Evolutionary conservation across 2,797 vertebrate genomes (phyloP).

Genomic region (Scyliorhinus canicula): DNA sequence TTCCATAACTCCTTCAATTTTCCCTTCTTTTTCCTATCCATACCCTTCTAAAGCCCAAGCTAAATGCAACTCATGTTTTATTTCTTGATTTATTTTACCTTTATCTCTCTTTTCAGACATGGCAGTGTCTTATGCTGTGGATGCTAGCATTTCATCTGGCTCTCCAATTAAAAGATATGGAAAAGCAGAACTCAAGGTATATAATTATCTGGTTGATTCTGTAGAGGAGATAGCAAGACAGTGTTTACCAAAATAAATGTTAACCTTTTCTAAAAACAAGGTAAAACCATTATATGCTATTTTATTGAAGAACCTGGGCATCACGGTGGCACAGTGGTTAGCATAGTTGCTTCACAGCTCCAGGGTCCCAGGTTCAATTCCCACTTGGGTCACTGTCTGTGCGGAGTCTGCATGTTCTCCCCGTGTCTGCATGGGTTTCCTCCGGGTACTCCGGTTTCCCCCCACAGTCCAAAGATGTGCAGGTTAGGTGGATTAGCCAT

Average conservation of each 20-base stretch:
- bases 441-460: too few relatives aligned
- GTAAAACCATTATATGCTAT: background rate
- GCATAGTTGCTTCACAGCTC: too few relatives aligned
- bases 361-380: too few relatives aligned
- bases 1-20: background rate
- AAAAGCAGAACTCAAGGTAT: background rate
- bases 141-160: background rate
- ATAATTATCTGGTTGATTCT: background rate
- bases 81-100: background rate
- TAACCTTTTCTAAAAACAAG: background rate
- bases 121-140: background rate
- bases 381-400: too few relatives aligned
- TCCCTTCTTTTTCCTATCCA: background rate
- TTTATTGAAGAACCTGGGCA: background rate
- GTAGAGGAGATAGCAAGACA: background rate
- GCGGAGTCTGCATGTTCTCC: too few relatives aligned
- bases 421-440: too few relatives aligned
- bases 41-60: background rate
- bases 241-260: background rate
- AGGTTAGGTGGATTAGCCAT: too few relatives aligned
- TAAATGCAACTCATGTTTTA: background rate
- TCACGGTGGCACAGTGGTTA: too few relatives aligned
- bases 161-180: background rate
- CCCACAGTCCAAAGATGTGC: too few relatives aligned
- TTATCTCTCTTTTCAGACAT: background rate